Conservation (phyloP, 2,888 invertebrate species). For the Drosophila rellima region DNA sequence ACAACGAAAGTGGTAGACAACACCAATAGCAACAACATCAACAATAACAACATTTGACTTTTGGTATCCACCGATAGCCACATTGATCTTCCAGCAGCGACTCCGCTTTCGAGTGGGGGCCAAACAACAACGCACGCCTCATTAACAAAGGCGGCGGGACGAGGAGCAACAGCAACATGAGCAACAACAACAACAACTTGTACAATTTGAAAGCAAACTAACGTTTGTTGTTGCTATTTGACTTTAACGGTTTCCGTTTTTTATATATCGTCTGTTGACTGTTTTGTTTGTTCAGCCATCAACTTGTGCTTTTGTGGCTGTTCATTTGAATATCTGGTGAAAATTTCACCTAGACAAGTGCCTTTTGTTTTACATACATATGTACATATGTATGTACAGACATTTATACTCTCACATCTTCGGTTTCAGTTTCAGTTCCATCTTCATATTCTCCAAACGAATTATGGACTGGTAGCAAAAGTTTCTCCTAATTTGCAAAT, state of each 20-base stretch:
- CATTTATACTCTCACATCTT: background rate
- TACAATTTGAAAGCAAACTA: conserved; percentile 76
- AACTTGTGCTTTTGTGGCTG: conserved; percentile 40
- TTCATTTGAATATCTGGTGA: conserved; percentile 80
- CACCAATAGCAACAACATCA: conserved; percentile 50
- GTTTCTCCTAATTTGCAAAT: conserved; percentile 82
- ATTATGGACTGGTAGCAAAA: conserved; percentile 48
- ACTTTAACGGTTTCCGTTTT: conserved; percentile 81
- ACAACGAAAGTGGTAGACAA: conserved; percentile 77
- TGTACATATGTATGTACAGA: too few relatives aligned
- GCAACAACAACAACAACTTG: conserved; percentile 37
- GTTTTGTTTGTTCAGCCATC: conserved; percentile 69
- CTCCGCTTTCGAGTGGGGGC: conserved; percentile 39
- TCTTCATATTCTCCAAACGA: conserved; percentile 49
- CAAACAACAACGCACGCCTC: conserved; percentile 75
- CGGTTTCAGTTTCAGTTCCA: conserved; percentile 64
- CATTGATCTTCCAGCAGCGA: conserved; percentile 71
- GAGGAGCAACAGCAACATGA: conserved; percentile 31
- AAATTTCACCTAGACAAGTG: conserved; percentile 82
- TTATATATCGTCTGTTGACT: conserved; percentile 64
- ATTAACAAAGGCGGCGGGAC: conserved; percentile 66
- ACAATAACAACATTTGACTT: conserved; percentile 50
- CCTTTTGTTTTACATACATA: conserved; percentile 62
- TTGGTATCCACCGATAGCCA: conserved; percentile 58
- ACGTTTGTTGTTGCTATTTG: conserved; percentile 63